Base-by-base conservation (phyloP, 53 echinoderm and acorn worm species). In the Patiria pectinifera region DNA sequence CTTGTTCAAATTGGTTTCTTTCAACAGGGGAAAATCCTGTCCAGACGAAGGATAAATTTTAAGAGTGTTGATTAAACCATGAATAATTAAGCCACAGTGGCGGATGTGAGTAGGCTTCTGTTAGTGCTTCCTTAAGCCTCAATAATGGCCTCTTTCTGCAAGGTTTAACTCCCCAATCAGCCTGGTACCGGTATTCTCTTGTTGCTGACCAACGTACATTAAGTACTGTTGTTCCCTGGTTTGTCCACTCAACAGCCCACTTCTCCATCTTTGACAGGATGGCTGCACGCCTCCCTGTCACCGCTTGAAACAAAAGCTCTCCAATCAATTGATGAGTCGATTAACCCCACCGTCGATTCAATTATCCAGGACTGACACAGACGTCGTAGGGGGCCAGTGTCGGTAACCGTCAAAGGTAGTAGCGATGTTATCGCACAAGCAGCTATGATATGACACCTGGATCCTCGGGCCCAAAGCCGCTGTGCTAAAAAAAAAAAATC, bases 241-340 rank as follows among this genome's bases (percentile, higher is more conserved):
- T 58, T 21, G n/a, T 53, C 53, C 8, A 16, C 78, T 80, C 69
- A 80, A 80, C 48, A 66, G 15, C 5, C 69, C 78, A 18, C 88
- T 88, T 24, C 76, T 90, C 90, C 69, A 90, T 80, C 90, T 90
- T 81, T 80, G 69, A 90, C 45, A 25, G 62, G 90, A 81, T 59
- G 71, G 88, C 78, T n/a, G 59, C 53, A 8, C 8, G 19, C 24
- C 59, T 4, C 8, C 59, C 11, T 11, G 59, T 19, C 49, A 58
- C 60, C 13, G 81, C 24, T 53, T 81, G 81, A 90, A 90, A 90
- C 90, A 80, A 90, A 90, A 90, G n/a, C 81, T 90, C 45, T 81
- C 66, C 90, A 90, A 90, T 90, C 90, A 90, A 90, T 81, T 90
- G 90, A 90, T 90, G 80, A 90, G 90, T 62, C 62, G 90, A 90